phyloP scores from a whole-genome alignment of 2,113 vertebrate genomes.

The Pangasianodon hypophthalmus region DNA sequence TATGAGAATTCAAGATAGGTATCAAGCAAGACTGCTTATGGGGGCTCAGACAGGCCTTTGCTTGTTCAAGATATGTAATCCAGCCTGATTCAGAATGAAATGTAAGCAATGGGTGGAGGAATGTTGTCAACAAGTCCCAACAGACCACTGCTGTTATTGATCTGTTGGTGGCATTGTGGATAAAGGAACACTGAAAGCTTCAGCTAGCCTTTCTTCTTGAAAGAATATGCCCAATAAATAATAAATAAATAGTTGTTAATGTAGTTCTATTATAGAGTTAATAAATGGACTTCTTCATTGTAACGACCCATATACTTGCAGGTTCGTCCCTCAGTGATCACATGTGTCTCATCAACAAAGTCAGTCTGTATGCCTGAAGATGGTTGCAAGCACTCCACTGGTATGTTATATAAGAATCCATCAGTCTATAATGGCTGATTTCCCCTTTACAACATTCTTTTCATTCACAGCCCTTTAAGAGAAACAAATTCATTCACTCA shows the following conservation, averaged over 20 bases:
- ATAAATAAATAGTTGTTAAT: neutral
- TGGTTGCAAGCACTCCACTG: constrained; percentile 62
- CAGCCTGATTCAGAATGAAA: constrained; percentile 74
- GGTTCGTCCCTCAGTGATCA: constrained; percentile 80
- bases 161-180: constrained; percentile 57
- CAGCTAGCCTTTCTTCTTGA: neutral
- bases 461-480: neutral
- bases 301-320: constrained; percentile 41
- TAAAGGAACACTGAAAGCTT: constrained; percentile 23
- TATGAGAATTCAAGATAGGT: constrained; percentile 39
- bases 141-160: constrained; percentile 67
- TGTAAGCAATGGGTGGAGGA: constrained; percentile 75
- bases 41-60: constrained; percentile 63
- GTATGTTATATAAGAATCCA: constrained; percentile 55
- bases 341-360: constrained; percentile 70
- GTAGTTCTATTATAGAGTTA: neutral
- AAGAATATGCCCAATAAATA: neutral
- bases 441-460: constrained; percentile 30
- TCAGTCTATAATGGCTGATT: neutral
- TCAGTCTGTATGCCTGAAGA: constrained; percentile 59
- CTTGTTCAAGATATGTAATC: constrained; percentile 76
- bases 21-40: constrained; percentile 21
- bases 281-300: neutral
- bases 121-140: constrained; percentile 77
- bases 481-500: neutral